A percentile compares a stretch with the other conserved stretches of the same genome.
These are phyloP conservation scores for Halichoerus grypus DNA, from an alignment of 2,113 vertebrate genomes.

Conservation along the genomic window DNA sequence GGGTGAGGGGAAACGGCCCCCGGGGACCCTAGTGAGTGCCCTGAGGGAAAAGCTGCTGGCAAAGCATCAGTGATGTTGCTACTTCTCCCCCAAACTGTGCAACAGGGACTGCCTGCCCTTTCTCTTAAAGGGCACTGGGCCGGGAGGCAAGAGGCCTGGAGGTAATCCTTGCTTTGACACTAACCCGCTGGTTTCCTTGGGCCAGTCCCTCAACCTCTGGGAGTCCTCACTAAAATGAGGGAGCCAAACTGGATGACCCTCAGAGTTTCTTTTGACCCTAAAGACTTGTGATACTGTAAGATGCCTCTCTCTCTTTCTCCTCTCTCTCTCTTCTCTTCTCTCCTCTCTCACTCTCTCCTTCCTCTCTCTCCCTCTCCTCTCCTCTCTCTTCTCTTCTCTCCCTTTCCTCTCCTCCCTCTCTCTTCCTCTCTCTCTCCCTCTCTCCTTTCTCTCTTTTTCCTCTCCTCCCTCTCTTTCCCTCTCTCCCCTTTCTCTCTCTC, in stretches of 20 bases:
- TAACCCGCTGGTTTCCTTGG: not conserved
- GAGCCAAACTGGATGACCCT: not conserved
- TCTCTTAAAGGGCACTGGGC: not conserved
- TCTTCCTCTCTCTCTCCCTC: not conserved
- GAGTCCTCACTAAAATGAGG: not conserved
- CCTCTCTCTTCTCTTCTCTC: not conserved
- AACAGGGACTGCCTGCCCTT: not conserved
- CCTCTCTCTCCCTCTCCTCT: no score
- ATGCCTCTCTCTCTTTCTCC: not conserved
- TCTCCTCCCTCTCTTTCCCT: not conserved
- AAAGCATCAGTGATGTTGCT: not conserved
- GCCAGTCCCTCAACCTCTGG: not conserved
- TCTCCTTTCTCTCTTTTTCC: not conserved
- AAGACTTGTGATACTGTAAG: not conserved
- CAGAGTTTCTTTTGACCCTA: not conserved
- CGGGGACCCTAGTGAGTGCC: not conserved
- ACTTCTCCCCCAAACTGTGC: not conserved
- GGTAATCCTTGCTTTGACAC: not conserved
- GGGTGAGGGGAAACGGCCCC: not conserved
- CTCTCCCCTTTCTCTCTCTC: not conserved
- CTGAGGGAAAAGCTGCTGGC: not conserved
- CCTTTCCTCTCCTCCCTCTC: no score
- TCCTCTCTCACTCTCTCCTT: no score
- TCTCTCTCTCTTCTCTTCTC: not conserved
- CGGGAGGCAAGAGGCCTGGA: not conserved